Percentiles rank a stretch among this genome's conserved stretches.
Conservation (phyloP, 2,113 vertebrate species). For the Sphaerodactylus townsendi region DNA sequence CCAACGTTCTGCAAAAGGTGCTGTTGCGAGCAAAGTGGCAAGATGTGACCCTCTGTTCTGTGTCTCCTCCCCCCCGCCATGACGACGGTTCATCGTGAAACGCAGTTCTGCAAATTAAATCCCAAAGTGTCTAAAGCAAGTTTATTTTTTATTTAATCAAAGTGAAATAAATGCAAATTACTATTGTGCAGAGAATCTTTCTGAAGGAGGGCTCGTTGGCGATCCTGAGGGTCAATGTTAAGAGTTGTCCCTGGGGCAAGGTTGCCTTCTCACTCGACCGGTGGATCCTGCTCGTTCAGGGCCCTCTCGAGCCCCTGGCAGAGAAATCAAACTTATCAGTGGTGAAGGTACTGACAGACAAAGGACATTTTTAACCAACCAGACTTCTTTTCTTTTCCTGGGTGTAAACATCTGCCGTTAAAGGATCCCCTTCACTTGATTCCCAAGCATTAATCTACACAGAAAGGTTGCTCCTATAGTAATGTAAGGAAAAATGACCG, state of each 20-base stretch:
- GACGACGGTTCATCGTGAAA: slow-evolving; percentile 59
- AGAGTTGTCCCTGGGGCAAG: slow-evolving; percentile 25
- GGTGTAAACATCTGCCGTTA: background rate
- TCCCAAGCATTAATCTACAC: too few relatives aligned
- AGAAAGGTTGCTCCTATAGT: background rate
- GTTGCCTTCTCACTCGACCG: slow-evolving; percentile 35
- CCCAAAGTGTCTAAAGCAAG: slow-evolving; percentile 37
- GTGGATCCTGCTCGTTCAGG: slow-evolving; percentile 21
- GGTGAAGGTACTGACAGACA: background rate
- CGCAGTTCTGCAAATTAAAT: slow-evolving; percentile 49
- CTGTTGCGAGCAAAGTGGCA: too few relatives aligned
- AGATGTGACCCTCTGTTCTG: too few relatives aligned
- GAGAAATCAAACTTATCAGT: slow-evolving; percentile 12
- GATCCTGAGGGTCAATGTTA: slow-evolving; percentile 12
- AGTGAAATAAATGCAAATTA: slow-evolving; percentile 65
- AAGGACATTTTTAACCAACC: background rate
- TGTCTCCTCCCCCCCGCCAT: background rate
- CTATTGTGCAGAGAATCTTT: slow-evolving; percentile 3
- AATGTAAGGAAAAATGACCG: too few relatives aligned
- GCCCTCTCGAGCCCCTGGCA: slow-evolving; percentile 56
- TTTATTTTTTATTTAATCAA: slow-evolving; percentile 66
- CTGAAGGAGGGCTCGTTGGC: background rate
- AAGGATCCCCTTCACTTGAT: too few relatives aligned
- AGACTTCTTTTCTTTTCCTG: background rate
- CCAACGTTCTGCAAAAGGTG: background rate